Conservation (phyloP, 2,888 invertebrate species). For the Drosophila prostipennis region DNA sequence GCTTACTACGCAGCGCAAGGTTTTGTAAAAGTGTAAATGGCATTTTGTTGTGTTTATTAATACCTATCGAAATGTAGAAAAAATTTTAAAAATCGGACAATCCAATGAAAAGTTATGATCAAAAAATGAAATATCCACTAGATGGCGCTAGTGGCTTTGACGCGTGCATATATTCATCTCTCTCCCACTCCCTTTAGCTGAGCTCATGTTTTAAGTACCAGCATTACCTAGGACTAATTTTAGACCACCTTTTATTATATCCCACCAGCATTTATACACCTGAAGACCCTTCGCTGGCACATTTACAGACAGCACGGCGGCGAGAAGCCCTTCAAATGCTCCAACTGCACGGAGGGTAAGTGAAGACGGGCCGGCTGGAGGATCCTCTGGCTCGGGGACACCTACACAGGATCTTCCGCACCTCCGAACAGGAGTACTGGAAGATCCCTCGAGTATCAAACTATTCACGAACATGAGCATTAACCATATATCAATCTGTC, state of each 20-base stretch:
- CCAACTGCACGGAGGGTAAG: slow-evolving; percentile 72
- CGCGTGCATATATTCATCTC: too few relatives aligned
- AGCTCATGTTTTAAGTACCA: too few relatives aligned
- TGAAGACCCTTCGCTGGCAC: slow-evolving; percentile 72
- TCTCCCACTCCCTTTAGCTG: too few relatives aligned
- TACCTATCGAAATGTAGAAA: too few relatives aligned
- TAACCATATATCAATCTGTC: slow-evolving; percentile 47
- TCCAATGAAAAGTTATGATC: too few relatives aligned
- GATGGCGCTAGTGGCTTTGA: too few relatives aligned
- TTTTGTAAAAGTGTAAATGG: too few relatives aligned
- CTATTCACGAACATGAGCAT: slow-evolving; percentile 30
- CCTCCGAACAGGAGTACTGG: not conserved
- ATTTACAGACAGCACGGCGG: slow-evolving; percentile 73
- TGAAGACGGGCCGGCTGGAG: slow-evolving; percentile 4
- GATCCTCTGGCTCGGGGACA: slow-evolving; percentile 2
- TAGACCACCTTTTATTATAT: not conserved
- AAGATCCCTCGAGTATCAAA: not conserved
- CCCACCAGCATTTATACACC: slow-evolving; percentile 59
- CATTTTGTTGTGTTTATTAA: too few relatives aligned
- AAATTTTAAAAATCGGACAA: too few relatives aligned
- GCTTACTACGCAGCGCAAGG: too few relatives aligned
- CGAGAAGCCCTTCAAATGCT: slow-evolving; percentile 71
- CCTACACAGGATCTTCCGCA: slow-evolving; percentile 5
- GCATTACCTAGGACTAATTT: not conserved
- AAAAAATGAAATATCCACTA: too few relatives aligned